phyloP scores from a whole-genome alignment of 2,888 invertebrate species.

The Helicoverpa assulta region DNA sequence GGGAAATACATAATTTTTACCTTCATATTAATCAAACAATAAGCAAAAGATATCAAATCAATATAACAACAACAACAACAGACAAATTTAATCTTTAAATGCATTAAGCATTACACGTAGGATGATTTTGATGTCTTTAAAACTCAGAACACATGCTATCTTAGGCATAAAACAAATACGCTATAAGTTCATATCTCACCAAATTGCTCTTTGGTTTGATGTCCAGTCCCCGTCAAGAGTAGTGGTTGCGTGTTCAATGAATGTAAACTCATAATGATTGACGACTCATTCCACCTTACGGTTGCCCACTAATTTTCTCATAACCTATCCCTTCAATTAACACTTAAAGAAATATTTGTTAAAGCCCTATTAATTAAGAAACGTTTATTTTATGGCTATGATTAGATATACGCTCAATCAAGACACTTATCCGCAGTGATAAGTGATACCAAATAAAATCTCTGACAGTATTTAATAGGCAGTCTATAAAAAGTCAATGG shows the following conservation, averaged over 20 bases:
- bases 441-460: conserved; percentile 54
- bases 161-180: background rate
- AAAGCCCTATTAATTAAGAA: conserved; percentile 69
- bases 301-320: conserved; percentile 70
- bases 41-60: no score
- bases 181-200: conserved; percentile 21
- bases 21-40: no score
- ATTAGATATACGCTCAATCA: conserved; percentile 64
- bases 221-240: conserved; percentile 40
- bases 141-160: background rate
- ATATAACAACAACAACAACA: no score
- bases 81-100: no score
- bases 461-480: conserved; percentile 54
- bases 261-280: conserved; percentile 75
- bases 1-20: no score
- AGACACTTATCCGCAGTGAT: conserved; percentile 45
- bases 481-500: conserved; percentile 67
- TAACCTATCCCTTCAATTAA: conserved; percentile 78
- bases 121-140: background rate
- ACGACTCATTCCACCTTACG: conserved; percentile 71
- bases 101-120: no score
- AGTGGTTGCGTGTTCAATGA: conserved; percentile 68
- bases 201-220: conserved; percentile 50
- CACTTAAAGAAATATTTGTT: conserved; percentile 75
- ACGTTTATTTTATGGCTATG: conserved; percentile 60